Evolutionary conservation across 2,888 invertebrate species (phyloP).

Genomic region (Pterobdella sp.): DNA sequence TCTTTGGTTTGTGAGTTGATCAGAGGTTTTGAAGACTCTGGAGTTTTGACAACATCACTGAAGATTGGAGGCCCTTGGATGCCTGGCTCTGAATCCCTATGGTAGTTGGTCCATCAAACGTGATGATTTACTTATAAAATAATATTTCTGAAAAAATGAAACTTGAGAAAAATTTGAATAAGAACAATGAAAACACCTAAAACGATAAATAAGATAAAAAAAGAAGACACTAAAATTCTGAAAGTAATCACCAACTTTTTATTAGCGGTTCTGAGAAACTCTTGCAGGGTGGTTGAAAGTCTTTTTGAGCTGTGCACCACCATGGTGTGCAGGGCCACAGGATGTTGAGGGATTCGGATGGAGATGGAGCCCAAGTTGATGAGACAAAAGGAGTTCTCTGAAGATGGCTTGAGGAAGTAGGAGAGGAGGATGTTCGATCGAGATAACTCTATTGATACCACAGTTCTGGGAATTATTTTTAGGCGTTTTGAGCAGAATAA

Average conservation of each 20-base stretch:
- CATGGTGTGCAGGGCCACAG: slow-evolving; percentile 93
- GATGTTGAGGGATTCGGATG: slow-evolving; percentile 95
- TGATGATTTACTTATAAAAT: neutral
- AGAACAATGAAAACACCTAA: neutral
- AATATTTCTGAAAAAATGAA: neutral
- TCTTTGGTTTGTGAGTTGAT: neutral
- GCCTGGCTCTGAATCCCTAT: too few relatives aligned
- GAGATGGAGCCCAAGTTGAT: slow-evolving; percentile 79
- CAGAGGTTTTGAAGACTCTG: too few relatives aligned
- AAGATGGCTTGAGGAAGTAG: slow-evolving; percentile 22
- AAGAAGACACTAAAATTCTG: neutral
- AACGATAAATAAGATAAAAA: neutral
- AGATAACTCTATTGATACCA: slow-evolving; percentile 82
- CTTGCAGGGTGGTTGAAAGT: slow-evolving; percentile 81
- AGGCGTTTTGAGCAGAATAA: too few relatives aligned
- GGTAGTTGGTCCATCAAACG: neutral
- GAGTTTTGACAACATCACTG: too few relatives aligned
- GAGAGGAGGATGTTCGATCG: slow-evolving; percentile 78
- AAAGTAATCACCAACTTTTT: slow-evolving; percentile 40
- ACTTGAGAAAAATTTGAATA: neutral
- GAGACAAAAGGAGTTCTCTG: slow-evolving; percentile 65
- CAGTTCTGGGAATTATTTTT: slow-evolving; percentile 60
- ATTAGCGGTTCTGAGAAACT: slow-evolving; percentile 47
- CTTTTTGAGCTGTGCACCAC: slow-evolving; percentile 83
- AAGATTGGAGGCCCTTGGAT: too few relatives aligned